phyloP scores from a whole-genome alignment of 2,888 invertebrate genomes.

The Rhopalosiphum nymphaeae region DNA sequence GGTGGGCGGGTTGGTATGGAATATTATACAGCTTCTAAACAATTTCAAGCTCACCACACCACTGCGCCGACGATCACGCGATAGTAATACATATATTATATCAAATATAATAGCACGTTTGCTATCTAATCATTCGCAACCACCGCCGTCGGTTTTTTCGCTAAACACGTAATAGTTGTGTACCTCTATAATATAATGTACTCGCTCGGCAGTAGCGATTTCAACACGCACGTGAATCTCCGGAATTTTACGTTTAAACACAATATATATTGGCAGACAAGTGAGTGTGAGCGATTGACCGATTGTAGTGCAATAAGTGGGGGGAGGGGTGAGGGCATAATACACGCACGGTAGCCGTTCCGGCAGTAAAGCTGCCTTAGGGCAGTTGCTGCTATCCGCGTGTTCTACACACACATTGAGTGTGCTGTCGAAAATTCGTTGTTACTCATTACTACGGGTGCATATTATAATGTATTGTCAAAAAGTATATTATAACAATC shows the following conservation, averaged over 20 bases:
- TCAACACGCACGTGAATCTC: conserved; percentile 18
- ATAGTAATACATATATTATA: background rate
- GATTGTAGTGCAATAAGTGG: too few species aligned
- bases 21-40: too few species aligned
- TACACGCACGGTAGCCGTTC: conserved; percentile 50
- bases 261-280: background rate
- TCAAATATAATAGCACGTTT: background rate
- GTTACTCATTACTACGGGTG: background rate
- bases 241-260: background rate
- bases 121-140: background rate
- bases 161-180: background rate
- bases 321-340: background rate
- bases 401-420: background rate
- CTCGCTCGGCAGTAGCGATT: background rate
- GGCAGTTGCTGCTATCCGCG: background rate
- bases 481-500: background rate
- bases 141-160: background rate
- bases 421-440: background rate
- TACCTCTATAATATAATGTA: background rate
- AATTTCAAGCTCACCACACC: background rate
- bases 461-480: background rate
- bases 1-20: too few species aligned
- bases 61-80: background rate
- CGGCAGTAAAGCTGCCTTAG: conserved; percentile 26
- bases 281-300: background rate